A percentile compares a stretch with the other conserved stretches of the same genome.
Conservation (phyloP, 2,888 invertebrate genomes). For the Drosophila barbarae region DNA sequence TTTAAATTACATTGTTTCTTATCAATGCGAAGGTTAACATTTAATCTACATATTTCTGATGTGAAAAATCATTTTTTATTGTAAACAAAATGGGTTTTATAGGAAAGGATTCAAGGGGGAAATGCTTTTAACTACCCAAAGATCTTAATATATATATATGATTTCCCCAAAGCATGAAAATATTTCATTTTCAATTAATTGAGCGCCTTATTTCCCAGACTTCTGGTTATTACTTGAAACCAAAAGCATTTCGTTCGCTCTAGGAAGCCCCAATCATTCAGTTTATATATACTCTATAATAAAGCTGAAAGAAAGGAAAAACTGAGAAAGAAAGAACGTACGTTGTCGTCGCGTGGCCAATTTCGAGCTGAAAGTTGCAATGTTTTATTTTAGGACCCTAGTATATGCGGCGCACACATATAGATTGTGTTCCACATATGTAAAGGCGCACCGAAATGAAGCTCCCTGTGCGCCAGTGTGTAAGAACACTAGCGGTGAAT, state of each 20-base stretch:
- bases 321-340: not conserved
- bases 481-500: not conserved
- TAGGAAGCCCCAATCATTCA: constrained; percentile 4
- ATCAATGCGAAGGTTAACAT: constrained; percentile 1
- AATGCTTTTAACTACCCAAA: not conserved
- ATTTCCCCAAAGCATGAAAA: not conserved
- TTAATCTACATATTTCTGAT: not conserved
- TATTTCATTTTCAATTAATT: not conserved
- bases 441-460: constrained; percentile 20
- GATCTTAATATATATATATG: not conserved
- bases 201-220: not conserved
- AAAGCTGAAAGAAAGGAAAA: constrained; percentile 7
- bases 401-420: constrained; percentile 21
- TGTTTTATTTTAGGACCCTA: constrained; percentile 64
- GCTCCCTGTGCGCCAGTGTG: constrained; percentile 6
- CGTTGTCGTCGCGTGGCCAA: constrained; percentile 57
- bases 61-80: not conserved
- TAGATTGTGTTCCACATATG: constrained; percentile 17
- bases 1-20: constrained; percentile 1
- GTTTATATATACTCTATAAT: constrained; percentile 4
- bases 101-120: no score
- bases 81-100: not conserved
- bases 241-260: not conserved
- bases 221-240: constrained; percentile 1
- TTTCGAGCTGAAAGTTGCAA: constrained; percentile 60